Evolutionary conservation across 2,888 invertebrate species (phyloP).

Genomic region (Cyclophora punctaria): DNA sequence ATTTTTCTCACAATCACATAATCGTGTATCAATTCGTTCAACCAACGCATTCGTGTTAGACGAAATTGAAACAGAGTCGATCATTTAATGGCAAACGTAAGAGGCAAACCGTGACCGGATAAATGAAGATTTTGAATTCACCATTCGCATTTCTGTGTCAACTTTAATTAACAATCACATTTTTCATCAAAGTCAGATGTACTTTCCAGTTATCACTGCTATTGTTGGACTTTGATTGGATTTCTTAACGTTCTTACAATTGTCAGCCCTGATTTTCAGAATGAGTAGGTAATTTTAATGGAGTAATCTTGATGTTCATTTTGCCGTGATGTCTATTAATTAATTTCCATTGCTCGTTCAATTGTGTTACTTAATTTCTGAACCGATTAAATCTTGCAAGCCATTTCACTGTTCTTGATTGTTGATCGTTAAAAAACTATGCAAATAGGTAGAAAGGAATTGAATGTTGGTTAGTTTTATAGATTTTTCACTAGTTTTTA

Average conservation of each 20-base stretch:
- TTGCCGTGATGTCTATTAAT: slow-evolving; percentile 29
- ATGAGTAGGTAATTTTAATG: slow-evolving; percentile 35
- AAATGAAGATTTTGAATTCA: slow-evolving; percentile 71
- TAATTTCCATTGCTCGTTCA: slow-evolving; percentile 17
- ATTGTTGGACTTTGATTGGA: slow-evolving; percentile 56
- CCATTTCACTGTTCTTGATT: not conserved
- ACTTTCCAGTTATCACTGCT: slow-evolving; percentile 55
- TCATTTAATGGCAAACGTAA: slow-evolving; percentile 71
- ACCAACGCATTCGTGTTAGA: slow-evolving; percentile 67
- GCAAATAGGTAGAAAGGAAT: slow-evolving; percentile 2
- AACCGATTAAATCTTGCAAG: not conserved
- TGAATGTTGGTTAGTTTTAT: not conserved
- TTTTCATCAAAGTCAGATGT: slow-evolving; percentile 61
- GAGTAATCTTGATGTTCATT: slow-evolving; percentile 33
- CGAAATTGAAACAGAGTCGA: slow-evolving; percentile 74
- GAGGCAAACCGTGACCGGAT: slow-evolving; percentile 68
- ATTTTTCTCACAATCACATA: slow-evolving; percentile 72
- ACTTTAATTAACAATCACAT: slow-evolving; percentile 72
- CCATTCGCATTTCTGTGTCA: slow-evolving; percentile 70
- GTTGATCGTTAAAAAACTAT: slow-evolving; percentile 7
- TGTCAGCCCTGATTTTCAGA: slow-evolving; percentile 46
- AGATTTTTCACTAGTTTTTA: not conserved
- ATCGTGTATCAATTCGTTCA: slow-evolving; percentile 70
- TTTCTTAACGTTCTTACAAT: slow-evolving; percentile 54
- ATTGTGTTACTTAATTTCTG: slow-evolving; percentile 1